These are phyloP conservation scores for Sebastes cheni DNA, from an alignment of 2,797 vertebrate genomes.

Conservation along the genomic window DNA sequence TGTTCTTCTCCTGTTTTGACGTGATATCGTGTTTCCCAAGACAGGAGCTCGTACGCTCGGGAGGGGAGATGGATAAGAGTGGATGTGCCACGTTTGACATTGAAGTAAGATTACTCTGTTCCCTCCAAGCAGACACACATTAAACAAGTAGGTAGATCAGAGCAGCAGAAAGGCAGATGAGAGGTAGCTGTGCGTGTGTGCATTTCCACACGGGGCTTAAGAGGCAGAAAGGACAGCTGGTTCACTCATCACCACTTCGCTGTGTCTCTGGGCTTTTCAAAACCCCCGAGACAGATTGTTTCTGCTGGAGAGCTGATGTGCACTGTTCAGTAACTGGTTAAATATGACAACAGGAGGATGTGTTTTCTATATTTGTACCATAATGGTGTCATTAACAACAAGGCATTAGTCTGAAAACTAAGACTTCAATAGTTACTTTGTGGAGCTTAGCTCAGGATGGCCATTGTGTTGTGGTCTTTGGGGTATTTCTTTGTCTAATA, in stretches of 20 bases:
- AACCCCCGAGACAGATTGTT: slow-evolving; percentile 38
- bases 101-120: slow-evolving; percentile 68
- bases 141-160: slow-evolving; percentile 63
- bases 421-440: background rate
- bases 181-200: slow-evolving; percentile 48
- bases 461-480: background rate
- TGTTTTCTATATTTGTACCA: slow-evolving; percentile 11
- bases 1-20: slow-evolving; percentile 68
- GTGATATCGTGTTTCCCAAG: slow-evolving; percentile 68
- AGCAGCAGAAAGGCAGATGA: slow-evolving; percentile 57
- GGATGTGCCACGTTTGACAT: slow-evolving; percentile 66
- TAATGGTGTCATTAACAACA: slow-evolving; percentile 22
- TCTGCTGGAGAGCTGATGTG: slow-evolving; percentile 23
- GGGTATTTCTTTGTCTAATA: background rate
- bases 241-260: slow-evolving; percentile 69
- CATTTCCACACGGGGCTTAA: slow-evolving; percentile 55
- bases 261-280: slow-evolving; percentile 36
- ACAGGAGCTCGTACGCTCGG: slow-evolving; percentile 48
- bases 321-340: slow-evolving; percentile 33
- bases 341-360: slow-evolving; percentile 13
- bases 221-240: slow-evolving; percentile 69
- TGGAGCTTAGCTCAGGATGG: background rate
- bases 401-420: background rate
- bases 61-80: slow-evolving; percentile 51
- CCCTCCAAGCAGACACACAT: slow-evolving; percentile 55